A percentile compares a stretch with the other conserved stretches of the same genome.
phyloP scores from a whole-genome alignment of 2,888 invertebrate genomes.

The Trypoxylon attenuatum region DNA sequence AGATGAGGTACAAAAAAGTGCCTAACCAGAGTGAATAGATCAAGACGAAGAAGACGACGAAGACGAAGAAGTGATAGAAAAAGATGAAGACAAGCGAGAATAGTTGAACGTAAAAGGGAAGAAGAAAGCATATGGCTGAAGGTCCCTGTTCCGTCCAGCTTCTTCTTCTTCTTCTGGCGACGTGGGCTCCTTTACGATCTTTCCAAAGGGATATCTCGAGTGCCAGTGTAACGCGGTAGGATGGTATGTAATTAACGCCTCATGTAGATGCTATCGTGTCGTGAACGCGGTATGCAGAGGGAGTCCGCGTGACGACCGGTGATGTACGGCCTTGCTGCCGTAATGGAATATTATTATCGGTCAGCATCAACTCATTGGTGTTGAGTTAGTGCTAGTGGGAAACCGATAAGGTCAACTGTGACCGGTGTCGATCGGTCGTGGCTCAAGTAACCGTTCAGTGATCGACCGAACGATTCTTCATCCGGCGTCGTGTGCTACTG shows the following conservation, averaged over 20 bases:
- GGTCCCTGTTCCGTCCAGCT: background rate
- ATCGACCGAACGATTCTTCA: slow-evolving; percentile 28
- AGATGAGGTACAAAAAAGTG: background rate
- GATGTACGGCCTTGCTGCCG: slow-evolving; percentile 69
- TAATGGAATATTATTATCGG: slow-evolving; percentile 74
- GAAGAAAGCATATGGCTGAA: background rate
- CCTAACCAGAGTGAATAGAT: no score
- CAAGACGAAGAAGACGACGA: slow-evolving; percentile 13
- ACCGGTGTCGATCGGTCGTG: slow-evolving; percentile 1
- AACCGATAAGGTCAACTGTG: slow-evolving; percentile 17
- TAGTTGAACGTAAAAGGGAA: background rate
- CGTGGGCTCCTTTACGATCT: slow-evolving; percentile 17
- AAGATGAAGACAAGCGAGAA: background rate
- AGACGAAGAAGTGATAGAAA: background rate
- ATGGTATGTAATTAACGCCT: slow-evolving; percentile 73
- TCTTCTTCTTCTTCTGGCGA: background rate
- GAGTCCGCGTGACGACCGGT: slow-evolving; percentile 70
- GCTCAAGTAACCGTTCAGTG: slow-evolving; percentile 22
- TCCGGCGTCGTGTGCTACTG: slow-evolving; percentile 27
- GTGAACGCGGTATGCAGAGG: slow-evolving; percentile 56
- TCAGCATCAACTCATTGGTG: slow-evolving; percentile 68
- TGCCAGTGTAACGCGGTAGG: slow-evolving; percentile 72
- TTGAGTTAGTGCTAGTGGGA: slow-evolving; percentile 59
- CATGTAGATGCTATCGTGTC: slow-evolving; percentile 71
- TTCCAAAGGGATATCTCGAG: slow-evolving; percentile 60